Base-by-base conservation (phyloP, 2,113 vertebrate genomes). In the Sclerurus mexicanus region DNA sequence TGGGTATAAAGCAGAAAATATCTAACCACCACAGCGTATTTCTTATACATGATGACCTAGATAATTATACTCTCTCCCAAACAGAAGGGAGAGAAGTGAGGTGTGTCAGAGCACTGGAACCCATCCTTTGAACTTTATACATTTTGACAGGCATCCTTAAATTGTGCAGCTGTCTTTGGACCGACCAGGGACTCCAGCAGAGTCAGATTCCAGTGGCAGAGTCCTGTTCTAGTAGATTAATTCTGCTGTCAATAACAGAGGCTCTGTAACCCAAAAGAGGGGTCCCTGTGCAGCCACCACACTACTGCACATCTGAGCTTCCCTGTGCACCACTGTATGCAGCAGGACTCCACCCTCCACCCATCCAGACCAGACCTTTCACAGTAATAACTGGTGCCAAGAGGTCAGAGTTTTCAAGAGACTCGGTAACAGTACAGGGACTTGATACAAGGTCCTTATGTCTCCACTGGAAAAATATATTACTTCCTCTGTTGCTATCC, bases 101-200 rank as follows among this genome's bases (percentile, higher is more conserved):
- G 35, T 79, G 44, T 72, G 37, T 76, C 24, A 14, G n/a, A 81
- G 73, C 18, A n/a, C 20, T 75, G 62, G 37, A 91, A 60, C 31
- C 74, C 46, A 28, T 33, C 66, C 46, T 82, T 82, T 94, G 91
- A 95, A 79, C 1, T 14, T 94, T 89, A 96, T 76, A 58, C 37
- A 37, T 93, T 91, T 37, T 96, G 95, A 93, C 91, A 96, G 71
- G 42, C 62, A 2, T 69, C 73, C 30, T 77, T 89, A 82, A 94
- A 85, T 76, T 22, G 62, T 85, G 67, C 94, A 93, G 69, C 94
- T 95, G 93, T 73, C 89, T 94, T 90, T 1, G 6, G 69, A 92
- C 62, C 40, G 87, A 85, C 42, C 52, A 62, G 66, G 80, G 93
- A 85, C 60, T 85, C 73, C 4, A 9, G 35, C 77, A 87, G 50